Percentiles rank a stretch among this genome's conserved stretches.
Evolutionary conservation across 2,113 vertebrate species (phyloP).

Genomic region (Pristiophorus japonicus): DNA sequence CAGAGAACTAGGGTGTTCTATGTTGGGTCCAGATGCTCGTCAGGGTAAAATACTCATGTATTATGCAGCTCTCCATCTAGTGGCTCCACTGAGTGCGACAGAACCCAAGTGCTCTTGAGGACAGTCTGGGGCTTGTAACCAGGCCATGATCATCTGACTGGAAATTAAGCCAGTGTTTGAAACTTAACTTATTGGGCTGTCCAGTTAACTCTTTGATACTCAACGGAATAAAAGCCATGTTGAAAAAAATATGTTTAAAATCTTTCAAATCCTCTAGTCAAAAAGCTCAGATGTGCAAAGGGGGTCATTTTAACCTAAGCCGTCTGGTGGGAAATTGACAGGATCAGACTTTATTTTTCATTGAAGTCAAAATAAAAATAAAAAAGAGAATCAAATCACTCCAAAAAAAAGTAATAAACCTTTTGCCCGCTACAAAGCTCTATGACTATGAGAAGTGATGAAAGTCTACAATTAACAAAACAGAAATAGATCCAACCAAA

Average conservation of each 20-base stretch:
- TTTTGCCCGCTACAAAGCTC: not conserved
- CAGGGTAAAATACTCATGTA: not conserved
- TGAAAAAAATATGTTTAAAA: not conserved
- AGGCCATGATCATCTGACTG: not conserved
- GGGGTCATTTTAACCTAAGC: not conserved
- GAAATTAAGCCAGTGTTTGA: not conserved
- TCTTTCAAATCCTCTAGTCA: not conserved
- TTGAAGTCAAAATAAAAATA: slow-evolving; percentile 6
- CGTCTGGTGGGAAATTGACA: not conserved
- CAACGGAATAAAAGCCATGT: not conserved
- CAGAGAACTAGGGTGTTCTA: not conserved
- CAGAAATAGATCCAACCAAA: not conserved
- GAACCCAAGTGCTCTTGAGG: not conserved
- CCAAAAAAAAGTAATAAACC: not conserved
- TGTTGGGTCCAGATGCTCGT: not conserved
- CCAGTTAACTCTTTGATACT: not conserved
- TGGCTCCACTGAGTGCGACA: not conserved
- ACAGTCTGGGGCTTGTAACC: not conserved
- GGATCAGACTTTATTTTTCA: not conserved
- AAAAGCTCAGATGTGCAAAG: not conserved
- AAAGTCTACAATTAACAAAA: not conserved
- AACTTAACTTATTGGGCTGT: not conserved
- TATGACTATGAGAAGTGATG: not conserved
- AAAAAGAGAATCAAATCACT: not conserved
- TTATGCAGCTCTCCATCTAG: not conserved